phyloP scores from a whole-genome alignment of 2,888 invertebrate species.

The Acholoe squamosa region DNA sequence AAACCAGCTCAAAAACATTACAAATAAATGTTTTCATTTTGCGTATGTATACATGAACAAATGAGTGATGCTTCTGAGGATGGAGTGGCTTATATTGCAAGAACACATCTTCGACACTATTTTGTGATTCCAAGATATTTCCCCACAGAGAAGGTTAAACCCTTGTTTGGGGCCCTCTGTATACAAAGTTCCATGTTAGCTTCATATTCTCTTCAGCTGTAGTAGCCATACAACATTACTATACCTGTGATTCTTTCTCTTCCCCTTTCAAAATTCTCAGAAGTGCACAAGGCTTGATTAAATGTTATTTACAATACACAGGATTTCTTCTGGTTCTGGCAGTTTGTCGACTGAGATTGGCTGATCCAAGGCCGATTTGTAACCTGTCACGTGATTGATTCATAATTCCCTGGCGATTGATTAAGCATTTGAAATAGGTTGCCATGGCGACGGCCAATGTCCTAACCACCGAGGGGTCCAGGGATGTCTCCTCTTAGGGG shows the following conservation, averaged over 20 bases:
- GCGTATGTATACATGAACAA: not conserved
- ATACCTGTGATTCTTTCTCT: not conserved
- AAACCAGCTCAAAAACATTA: not conserved
- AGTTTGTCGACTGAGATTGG: not conserved
- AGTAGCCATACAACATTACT: not conserved
- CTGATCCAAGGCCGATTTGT: not conserved
- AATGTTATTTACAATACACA: not conserved
- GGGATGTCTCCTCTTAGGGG: slow-evolving; percentile 53
- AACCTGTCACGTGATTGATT: slow-evolving; percentile 1
- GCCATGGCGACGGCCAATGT: not conserved
- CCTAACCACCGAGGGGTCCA: slow-evolving; percentile 44
- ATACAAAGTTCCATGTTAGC: not conserved
- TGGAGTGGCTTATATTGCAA: no score
- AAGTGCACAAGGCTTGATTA: not conserved
- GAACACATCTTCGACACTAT: no score
- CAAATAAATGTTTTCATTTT: not conserved
- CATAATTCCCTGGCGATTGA: not conserved
- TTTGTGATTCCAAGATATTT: no score
- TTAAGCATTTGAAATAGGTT: not conserved
- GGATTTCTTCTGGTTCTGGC: not conserved
- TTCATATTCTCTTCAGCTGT: not conserved
- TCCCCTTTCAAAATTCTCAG: not conserved
- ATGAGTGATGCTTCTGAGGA: no score
- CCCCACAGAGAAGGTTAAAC: no score
- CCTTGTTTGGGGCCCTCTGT: no score